These are phyloP conservation scores for Leptonema lineaticorne DNA, from an alignment of 1,140 invertebrate genomes.

Conservation along the genomic window DNA sequence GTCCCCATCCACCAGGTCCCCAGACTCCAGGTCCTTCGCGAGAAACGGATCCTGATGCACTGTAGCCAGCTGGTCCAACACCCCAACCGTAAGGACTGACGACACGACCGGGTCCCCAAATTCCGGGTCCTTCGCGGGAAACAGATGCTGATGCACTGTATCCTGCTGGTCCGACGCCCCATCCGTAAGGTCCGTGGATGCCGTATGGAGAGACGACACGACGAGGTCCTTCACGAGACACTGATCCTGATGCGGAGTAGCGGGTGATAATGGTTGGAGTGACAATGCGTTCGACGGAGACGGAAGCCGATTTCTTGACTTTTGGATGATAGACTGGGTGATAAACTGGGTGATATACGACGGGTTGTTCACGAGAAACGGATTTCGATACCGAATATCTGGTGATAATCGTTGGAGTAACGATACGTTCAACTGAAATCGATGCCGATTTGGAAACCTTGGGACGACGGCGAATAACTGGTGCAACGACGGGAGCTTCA, in stretches of 20 bases:
- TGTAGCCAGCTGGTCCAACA: neutral
- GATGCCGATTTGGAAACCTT: neutral
- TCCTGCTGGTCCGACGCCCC: neutral
- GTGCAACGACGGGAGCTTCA: neutral
- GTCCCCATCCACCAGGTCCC: neutral
- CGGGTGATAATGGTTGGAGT: constrained; percentile 5
- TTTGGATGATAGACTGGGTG: constrained; percentile 4
- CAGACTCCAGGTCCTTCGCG: neutral
- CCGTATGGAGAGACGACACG: no score
- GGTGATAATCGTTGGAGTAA: constrained; percentile 1
- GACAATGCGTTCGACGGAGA: constrained; percentile 1
- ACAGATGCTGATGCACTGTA: neutral
- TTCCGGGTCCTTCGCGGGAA: neutral
- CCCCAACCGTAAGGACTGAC: neutral
- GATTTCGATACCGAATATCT: neutral
- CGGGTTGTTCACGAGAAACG: constrained; percentile 8
- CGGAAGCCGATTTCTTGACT: constrained; percentile 1
- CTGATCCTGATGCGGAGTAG: neutral
- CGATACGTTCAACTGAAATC: neutral
- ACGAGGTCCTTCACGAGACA: neutral
- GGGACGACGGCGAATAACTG: neutral
- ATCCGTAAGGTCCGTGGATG: neutral
- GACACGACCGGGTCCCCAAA: neutral
- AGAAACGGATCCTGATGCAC: neutral
- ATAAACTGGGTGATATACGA: constrained; percentile 11